Percentiles rank a stretch among this genome's conserved stretches.
Evolutionary conservation across 2,888 invertebrate species (phyloP).

Genomic region (Cantharis flavilabris): DNA sequence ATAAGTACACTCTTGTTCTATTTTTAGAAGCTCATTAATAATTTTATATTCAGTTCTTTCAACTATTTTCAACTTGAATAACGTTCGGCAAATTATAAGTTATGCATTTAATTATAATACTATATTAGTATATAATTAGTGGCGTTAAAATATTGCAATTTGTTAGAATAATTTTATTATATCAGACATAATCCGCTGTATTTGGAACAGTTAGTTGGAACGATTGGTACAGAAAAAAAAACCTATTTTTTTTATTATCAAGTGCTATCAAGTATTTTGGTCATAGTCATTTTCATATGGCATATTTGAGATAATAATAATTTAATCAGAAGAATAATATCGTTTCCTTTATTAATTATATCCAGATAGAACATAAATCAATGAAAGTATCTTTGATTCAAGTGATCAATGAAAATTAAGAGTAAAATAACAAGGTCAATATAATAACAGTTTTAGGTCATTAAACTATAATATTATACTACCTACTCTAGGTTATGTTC

Average conservation of each 20-base stretch:
- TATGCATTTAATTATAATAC: not conserved
- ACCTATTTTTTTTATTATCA: too few relatives aligned
- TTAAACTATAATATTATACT: not conserved
- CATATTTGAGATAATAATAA: not conserved
- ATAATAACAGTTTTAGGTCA: conserved; percentile 2
- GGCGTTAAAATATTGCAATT: not conserved
- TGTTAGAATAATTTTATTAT: too few relatives aligned
- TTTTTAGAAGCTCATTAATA: not conserved
- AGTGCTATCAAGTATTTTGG: not conserved
- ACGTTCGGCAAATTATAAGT: not conserved
- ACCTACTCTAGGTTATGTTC: not conserved
- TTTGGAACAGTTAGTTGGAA: too few relatives aligned
- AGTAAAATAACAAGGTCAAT: not conserved
- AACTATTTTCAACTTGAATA: not conserved
- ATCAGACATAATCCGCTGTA: too few relatives aligned
- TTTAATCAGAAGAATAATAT: not conserved
- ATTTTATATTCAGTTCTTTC: not conserved
- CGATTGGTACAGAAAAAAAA: too few relatives aligned
- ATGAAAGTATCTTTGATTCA: not conserved
- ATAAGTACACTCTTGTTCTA: not conserved
- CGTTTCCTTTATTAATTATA: not conserved
- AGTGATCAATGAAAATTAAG: conserved; percentile 2
- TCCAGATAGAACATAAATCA: not conserved
- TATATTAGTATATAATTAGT: not conserved
- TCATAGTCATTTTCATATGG: not conserved